Evolutionary conservation across 2,888 invertebrate species (phyloP).

Genomic region (Athripsodes cinereus): DNA sequence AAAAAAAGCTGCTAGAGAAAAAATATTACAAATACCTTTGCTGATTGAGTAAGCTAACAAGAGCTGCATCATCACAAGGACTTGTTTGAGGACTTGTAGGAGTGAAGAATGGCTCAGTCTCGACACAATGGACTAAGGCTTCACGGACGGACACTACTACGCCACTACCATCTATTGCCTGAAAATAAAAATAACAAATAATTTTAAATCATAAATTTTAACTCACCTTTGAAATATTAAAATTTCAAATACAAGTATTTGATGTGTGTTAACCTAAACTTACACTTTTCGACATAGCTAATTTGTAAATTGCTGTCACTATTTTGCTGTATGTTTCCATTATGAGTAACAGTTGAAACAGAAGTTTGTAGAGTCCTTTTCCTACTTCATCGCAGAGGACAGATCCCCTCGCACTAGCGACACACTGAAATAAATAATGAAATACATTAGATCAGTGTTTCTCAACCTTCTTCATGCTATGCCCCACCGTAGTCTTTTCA

Average conservation of each 20-base stretch:
- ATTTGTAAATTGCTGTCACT: conserved; percentile 56
- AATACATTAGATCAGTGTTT: too few species aligned
- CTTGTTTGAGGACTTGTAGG: conserved; percentile 9
- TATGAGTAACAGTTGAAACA: conserved; percentile 85
- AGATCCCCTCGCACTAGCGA: conserved; percentile 76
- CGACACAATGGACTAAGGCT: conserved; percentile 19
- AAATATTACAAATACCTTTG: conserved; percentile 14
- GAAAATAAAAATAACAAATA: neutral
- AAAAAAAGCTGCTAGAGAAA: too few species aligned
- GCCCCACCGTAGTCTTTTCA: too few species aligned
- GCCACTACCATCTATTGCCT: conserved; percentile 25
- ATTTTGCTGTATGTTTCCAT: conserved; percentile 85
- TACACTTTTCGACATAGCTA: conserved; percentile 45
- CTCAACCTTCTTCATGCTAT: too few species aligned
- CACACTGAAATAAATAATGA: conserved; percentile 48
- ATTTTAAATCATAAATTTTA: too few species aligned
- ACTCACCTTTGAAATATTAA: neutral
- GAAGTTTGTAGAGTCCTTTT: conserved; percentile 82
- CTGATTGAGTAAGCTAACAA: conserved; percentile 24
- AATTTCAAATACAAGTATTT: neutral
- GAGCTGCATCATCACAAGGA: conserved; percentile 19
- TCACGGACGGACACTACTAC: conserved; percentile 20
- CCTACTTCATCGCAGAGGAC: conserved; percentile 72
- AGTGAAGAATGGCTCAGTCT: conserved; percentile 21
- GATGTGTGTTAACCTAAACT: conserved; percentile 5